Base-by-base conservation (phyloP, 2,797 vertebrate species). In the Notoglanidium macrostoma region DNA sequence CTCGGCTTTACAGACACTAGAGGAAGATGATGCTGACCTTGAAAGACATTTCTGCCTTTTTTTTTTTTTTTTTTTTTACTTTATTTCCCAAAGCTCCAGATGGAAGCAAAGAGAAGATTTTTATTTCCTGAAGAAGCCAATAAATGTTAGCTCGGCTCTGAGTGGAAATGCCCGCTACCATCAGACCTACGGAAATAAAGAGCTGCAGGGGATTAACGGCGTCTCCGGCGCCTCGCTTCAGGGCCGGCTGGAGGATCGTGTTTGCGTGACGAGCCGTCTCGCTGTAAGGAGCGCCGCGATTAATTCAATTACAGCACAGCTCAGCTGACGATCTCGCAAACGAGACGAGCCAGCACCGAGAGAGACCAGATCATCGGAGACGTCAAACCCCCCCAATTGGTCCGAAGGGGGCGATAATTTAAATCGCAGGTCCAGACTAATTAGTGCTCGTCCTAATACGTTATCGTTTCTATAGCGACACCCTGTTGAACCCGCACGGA, bases 141-240 rank as follows among this genome's bases (percentile, higher is more conserved):
- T 68, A 63, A 81, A 59, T 29, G 59, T 14, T 49, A 78, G 85
- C 84, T 59, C 44, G 15, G 7, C 70, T 80, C 35, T 51, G 87
- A 89, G 88, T 87, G 83, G 61, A 85, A 87, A 85, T 32, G 78
- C 74, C 77, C 63, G 55, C 21, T 10, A 68, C 65, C 85, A 89
- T 88, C 88, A 88, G 88, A 86, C 74, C 65, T 74, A 81, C 84
- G 89, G 85, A 74, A 61, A 88, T 86, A 76, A n/a, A 89, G 77
- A 57, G 85, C 84, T 88, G 91, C 84, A 88, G 88, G 89, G 21
- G 35, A 14, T 0, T 29, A 26, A 26, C 73, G 51, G 86, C 84
- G 55, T 61, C 80, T 65, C 89, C 70, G 83, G 86, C 83, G 40
- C 26, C 46, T 79, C 35, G n/a, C 85, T 80, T 77, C 67, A 70